A percentile compares a stretch with the other conserved stretches of the same genome.
Conservation (phyloP, 2,888 invertebrate genomes). For the Cheilosia scutellata region DNA sequence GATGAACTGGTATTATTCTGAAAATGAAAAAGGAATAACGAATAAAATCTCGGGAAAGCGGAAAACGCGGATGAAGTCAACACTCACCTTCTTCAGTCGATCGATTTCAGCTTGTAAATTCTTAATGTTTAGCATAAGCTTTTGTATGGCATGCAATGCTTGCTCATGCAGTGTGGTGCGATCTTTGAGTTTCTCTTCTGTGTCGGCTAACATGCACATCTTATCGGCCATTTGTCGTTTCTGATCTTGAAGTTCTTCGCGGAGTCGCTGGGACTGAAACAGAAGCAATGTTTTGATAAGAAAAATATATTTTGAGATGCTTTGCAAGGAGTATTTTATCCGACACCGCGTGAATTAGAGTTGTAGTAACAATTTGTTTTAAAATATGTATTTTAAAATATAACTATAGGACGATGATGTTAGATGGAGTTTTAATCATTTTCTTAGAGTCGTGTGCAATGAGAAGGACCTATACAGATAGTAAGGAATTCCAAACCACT, state of each 20-base stretch:
- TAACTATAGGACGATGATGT: no score
- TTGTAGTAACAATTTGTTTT: background rate
- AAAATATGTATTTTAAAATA: no score
- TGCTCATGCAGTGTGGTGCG: conserved; percentile 81
- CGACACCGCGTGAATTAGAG: conserved; percentile 4
- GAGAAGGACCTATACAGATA: no score
- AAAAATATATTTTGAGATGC: background rate
- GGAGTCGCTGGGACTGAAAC: conserved; percentile 77
- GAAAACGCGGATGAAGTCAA: background rate
- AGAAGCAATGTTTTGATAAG: background rate
- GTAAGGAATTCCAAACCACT: no score
- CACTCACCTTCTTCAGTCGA: conserved; percentile 77
- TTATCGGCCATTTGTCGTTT: conserved; percentile 81
- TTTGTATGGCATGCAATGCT: conserved; percentile 82
- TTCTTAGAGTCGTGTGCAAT: no score
- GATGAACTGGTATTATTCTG: conserved; percentile 53
- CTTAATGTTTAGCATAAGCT: conserved; percentile 80
- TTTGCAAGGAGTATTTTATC: background rate
- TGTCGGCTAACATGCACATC: conserved; percentile 81
- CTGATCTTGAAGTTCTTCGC: conserved; percentile 79
- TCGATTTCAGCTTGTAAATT: conserved; percentile 81
- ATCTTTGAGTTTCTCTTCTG: conserved; percentile 80
- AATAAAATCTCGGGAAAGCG: background rate
- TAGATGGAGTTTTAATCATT: no score
- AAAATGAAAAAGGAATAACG: background rate